phyloP scores from a whole-genome alignment of 2,888 invertebrate species.

The Luperina nickerlii region DNA sequence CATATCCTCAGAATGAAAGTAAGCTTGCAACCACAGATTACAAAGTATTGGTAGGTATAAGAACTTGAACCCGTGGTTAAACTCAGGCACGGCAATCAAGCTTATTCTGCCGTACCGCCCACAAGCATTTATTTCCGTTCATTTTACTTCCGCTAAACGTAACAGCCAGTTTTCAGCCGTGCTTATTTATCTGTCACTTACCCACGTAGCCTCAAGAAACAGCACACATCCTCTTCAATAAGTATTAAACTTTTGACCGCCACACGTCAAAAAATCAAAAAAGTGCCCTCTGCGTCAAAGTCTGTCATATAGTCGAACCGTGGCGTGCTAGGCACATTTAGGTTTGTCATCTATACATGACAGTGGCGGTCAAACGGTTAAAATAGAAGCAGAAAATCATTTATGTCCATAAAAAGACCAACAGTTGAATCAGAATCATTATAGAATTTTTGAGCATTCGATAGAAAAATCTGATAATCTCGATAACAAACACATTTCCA shows the following conservation, averaged over 20 bases:
- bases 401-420: background rate
- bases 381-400: background rate
- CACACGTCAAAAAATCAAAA: too few relatives aligned
- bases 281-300: too few relatives aligned
- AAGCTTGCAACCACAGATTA: background rate
- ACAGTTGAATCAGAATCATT: background rate
- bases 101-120: conserved; percentile 15
- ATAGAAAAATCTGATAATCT: conserved; percentile 17
- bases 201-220: too few relatives aligned
- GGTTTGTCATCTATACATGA: too few relatives aligned
- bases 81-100: conserved; percentile 34
- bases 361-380: too few relatives aligned
- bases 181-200: conserved; percentile 1
- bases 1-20: conserved; percentile 12
- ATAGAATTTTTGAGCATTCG: background rate
- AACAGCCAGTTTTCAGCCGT: background rate
- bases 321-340: too few relatives aligned
- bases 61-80: conserved; percentile 51
- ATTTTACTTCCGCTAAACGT: conserved; percentile 35
- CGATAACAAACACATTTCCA: conserved; percentile 43
- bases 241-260: too few relatives aligned
- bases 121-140: conserved; percentile 25
- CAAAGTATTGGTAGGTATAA: background rate
- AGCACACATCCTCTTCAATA: too few relatives aligned
- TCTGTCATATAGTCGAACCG: too few relatives aligned